Evolutionary conservation across 2,888 invertebrate species (phyloP), one percentile per base, ranked within the genome.

Genomic region (Trichacis sp.): DNA sequence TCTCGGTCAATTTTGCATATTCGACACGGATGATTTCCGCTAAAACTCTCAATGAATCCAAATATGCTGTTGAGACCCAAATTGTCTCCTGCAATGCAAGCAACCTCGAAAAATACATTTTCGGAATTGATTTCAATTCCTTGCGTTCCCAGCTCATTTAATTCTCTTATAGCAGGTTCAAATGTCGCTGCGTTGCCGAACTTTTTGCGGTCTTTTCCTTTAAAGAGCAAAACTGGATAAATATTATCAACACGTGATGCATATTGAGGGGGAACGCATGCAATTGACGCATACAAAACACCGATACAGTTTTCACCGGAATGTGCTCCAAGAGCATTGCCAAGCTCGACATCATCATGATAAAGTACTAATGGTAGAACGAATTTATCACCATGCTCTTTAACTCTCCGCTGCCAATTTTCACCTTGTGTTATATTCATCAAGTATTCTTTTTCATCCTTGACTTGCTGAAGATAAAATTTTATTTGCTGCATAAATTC

Each of bases 321-420:
- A 46, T 72, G 68, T 1, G 62, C 57, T 2, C 68, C 69, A 6
- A 62, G 33, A 2, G 61, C 42, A 50, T 72, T 69, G 6, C 58
- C 68, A 1, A 65, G 47, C 20, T 72, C 72, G 14, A 60, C 54
- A 30, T 71, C 68, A 36, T 71, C 69, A 29, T 59, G 69, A 48
- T 69, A 69, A 11, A 72, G 15, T 33, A 68, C 51, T 3, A 71
- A 33, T 1, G 70, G 69, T n/a, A 71, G 38, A 12, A 65, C 52
- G 17, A 61, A 50, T 19, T 51, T 58, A 3, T 51, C 14, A 19
- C 62, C 47, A 20, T 56, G 59, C n/a, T 36, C 36, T 50, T 47
- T 19, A 12, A 59, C 15, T 54, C 53, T 68, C 8, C 38, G 9
- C 40, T 48, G 12, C 66, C 68, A 70, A n/a, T 59, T 40, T 15